Evolutionary conservation across 2,888 invertebrate species (phyloP).

Genomic region (Chorisops tibialis): DNA sequence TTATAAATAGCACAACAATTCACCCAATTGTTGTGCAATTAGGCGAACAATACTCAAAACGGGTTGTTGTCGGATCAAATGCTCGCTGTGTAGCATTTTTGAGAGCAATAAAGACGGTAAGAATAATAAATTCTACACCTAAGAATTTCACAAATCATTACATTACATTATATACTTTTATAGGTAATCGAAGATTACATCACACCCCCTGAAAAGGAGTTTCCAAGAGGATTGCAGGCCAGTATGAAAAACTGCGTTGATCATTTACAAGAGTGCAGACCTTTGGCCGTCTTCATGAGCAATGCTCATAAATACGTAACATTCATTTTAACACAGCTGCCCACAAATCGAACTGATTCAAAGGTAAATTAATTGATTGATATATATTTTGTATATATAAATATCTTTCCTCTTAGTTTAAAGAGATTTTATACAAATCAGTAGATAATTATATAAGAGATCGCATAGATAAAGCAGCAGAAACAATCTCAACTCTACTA

Average conservation of each 20-base stretch:
- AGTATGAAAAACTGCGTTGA: conserved; percentile 66
- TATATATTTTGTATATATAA: neutral
- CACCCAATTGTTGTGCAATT: conserved; percentile 77
- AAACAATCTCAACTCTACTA: too few relatives aligned
- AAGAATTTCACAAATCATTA: too few relatives aligned
- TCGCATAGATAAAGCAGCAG: conserved; percentile 80
- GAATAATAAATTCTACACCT: too few relatives aligned
- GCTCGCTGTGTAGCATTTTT: conserved; percentile 83
- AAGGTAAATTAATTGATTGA: too few relatives aligned
- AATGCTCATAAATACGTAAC: conserved; percentile 83
- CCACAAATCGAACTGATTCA: conserved; percentile 63
- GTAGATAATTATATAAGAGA: conserved; percentile 73
- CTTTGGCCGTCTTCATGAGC: conserved; percentile 81
- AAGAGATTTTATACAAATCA: conserved; percentile 63
- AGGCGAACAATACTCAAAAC: conserved; percentile 76
- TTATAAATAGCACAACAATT: conserved; percentile 51
- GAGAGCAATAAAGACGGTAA: conserved; percentile 68
- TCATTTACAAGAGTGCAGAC: conserved; percentile 75
- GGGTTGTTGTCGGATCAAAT: conserved; percentile 81
- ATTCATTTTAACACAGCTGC: conserved; percentile 66
- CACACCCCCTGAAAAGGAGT: conserved; percentile 79
- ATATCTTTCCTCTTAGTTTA: conserved; percentile 58
- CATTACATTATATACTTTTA: neutral
- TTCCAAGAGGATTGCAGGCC: conserved; percentile 77
- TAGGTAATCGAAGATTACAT: conserved; percentile 74